Evolutionary conservation across 2,797 vertebrate species (phyloP).

Genomic region (Vireo griseus): DNA sequence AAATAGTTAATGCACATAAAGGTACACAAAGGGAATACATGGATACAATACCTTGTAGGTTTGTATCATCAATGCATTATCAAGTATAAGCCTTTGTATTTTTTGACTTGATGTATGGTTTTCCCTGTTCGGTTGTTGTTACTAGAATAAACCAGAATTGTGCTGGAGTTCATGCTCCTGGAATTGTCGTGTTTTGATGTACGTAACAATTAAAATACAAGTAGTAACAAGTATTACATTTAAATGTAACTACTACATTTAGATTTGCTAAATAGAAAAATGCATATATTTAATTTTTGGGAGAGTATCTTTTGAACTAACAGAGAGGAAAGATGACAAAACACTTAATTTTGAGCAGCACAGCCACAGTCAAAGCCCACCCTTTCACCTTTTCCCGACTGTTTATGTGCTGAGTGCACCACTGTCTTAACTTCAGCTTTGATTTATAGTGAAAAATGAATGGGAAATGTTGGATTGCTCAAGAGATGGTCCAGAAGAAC

Average conservation of each 20-base stretch:
- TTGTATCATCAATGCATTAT: neutral
- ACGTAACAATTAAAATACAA: neutral
- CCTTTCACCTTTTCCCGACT: neutral
- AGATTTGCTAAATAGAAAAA: neutral
- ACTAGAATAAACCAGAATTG: neutral
- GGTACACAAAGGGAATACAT: neutral
- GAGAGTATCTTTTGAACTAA: neutral
- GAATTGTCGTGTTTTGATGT: neutral
- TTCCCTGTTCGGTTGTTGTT: neutral
- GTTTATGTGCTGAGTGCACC: neutral
- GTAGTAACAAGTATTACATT: neutral
- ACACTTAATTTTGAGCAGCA: neutral
- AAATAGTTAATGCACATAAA: neutral
- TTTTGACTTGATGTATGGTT: neutral
- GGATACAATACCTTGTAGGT: neutral
- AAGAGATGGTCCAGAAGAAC: slow-evolving; percentile 79
- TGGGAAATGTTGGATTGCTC: slow-evolving; percentile 80
- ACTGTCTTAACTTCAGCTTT: neutral
- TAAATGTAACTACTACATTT: neutral
- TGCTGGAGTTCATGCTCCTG: neutral
- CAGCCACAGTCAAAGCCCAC: neutral
- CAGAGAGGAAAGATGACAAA: neutral
- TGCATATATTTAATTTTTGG: neutral
- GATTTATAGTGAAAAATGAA: slow-evolving; percentile 74
- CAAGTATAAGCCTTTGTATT: neutral